phyloP scores from a whole-genome alignment of 2,888 invertebrate species.

The Plagodis dolabraria region DNA sequence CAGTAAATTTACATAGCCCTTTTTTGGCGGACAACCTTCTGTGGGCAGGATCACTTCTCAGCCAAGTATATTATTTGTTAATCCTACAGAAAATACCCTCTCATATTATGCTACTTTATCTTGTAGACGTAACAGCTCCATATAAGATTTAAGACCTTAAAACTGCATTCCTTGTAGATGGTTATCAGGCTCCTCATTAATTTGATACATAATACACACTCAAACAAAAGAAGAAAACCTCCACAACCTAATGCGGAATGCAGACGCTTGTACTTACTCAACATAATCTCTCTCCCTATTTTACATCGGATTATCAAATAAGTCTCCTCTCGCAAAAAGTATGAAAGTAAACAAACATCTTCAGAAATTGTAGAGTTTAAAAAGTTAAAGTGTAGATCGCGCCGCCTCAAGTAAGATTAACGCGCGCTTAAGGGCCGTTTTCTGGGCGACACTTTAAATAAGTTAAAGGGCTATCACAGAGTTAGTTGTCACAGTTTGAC shows the following conservation, averaged over 20 bases:
- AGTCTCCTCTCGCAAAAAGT: slow-evolving; percentile 26
- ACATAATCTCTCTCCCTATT: slow-evolving; percentile 14
- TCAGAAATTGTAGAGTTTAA: slow-evolving; percentile 44
- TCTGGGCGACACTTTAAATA: slow-evolving; percentile 29
- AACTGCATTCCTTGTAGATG: too few species aligned
- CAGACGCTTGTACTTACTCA: background rate
- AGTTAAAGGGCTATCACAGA: slow-evolving; percentile 38
- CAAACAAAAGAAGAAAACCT: background rate
- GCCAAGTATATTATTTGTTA: too few species aligned
- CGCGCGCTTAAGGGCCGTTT: slow-evolving; percentile 48
- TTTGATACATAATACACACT: background rate
- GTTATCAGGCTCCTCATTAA: too few species aligned
- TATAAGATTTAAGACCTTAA: too few species aligned
- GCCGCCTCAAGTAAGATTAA: slow-evolving; percentile 51
- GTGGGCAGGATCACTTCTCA: too few species aligned
- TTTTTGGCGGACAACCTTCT: too few species aligned
- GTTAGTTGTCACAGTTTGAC: too few species aligned
- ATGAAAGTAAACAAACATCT: slow-evolving; percentile 42
- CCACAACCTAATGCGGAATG: background rate
- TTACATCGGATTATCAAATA: slow-evolving; percentile 30
- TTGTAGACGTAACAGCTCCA: too few species aligned
- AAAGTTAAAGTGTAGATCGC: slow-evolving; percentile 48
- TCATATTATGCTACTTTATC: too few species aligned
- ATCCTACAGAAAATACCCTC: too few species aligned
- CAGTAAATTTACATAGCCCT: too few species aligned